Conservation (phyloP, 2,888 invertebrate genomes). For the Unio delphinus region DNA sequence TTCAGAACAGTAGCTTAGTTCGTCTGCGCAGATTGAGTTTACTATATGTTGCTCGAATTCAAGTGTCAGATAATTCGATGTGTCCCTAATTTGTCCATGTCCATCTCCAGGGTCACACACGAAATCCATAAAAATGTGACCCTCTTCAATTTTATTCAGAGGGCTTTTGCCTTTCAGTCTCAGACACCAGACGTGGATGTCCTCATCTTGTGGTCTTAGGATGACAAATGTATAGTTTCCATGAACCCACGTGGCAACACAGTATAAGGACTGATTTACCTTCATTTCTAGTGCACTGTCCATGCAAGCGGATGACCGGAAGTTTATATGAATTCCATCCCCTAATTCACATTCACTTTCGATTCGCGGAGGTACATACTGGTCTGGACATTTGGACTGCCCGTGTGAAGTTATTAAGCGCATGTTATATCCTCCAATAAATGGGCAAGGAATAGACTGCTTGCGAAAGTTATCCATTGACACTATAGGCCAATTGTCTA, state of each 20-base stretch:
- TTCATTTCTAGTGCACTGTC: constrained; percentile 34
- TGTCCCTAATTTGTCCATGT: constrained; percentile 31
- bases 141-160: constrained; percentile 38
- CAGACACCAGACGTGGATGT: constrained; percentile 46
- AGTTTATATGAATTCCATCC: constrained; percentile 57
- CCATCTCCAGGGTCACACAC: constrained; percentile 51
- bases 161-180: constrained; percentile 41
- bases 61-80: constrained; percentile 30
- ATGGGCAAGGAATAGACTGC: constrained; percentile 36
- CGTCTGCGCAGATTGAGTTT: constrained; percentile 52
- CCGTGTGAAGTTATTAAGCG: constrained; percentile 23
- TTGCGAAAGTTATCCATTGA: constrained; percentile 40
- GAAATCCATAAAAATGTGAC: constrained; percentile 52
- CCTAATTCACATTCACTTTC: constrained; percentile 62
- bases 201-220: constrained; percentile 27
- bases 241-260: constrained; percentile 53
- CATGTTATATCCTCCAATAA: constrained; percentile 44
- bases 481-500: constrained; percentile 61
- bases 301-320: constrained; percentile 47
- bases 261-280: constrained; percentile 36
- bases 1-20: constrained; percentile 47
- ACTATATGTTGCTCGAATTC: constrained; percentile 33
- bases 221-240: constrained; percentile 49
- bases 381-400: constrained; percentile 27
- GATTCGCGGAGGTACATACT: constrained; percentile 44